These are phyloP conservation scores for Hafferia zeledoni DNA, from an alignment of 2,797 vertebrate genomes.

Conservation along the genomic window DNA sequence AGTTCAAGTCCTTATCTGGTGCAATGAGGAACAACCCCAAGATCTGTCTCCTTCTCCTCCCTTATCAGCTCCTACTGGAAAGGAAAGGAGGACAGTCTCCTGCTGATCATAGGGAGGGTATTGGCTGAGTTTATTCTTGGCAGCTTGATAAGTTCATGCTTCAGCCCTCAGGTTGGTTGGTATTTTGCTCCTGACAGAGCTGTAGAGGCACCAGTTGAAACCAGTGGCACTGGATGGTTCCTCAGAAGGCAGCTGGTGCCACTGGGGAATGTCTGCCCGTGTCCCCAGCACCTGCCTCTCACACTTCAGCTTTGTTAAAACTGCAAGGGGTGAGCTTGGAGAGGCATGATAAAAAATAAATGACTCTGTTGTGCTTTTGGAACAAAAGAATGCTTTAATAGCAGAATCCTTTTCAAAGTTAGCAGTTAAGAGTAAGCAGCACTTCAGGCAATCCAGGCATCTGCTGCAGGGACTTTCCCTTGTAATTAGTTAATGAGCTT, in stretches of 20 bases:
- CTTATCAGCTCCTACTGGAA: neutral
- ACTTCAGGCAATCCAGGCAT: constrained; percentile 48
- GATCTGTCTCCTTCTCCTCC: neutral
- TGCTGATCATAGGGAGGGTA: neutral
- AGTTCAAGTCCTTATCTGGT: neutral
- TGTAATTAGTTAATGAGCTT: constrained; percentile 61
- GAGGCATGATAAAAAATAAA: constrained; percentile 7
- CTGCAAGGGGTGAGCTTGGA: neutral
- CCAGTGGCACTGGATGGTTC: neutral
- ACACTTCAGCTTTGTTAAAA: neutral
- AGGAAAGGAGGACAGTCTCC: neutral
- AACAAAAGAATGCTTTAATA: constrained; percentile 49
- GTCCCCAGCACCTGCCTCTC: neutral
- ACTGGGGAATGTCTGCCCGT: neutral
- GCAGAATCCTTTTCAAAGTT: constrained; percentile 55
- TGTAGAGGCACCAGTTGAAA: neutral
- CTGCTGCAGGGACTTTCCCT: constrained; percentile 67
- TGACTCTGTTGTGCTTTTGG: constrained; percentile 20
- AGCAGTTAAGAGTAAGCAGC: constrained; percentile 15
- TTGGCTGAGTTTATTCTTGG: neutral
- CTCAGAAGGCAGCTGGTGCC: neutral
- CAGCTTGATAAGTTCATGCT: neutral
- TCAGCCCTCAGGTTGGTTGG: neutral
- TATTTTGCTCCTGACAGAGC: neutral
- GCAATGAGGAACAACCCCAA: neutral